Percentiles rank a stretch among this genome's conserved stretches.
Evolutionary conservation across 2,797 vertebrate species (phyloP).

Genomic region (Champsocephalus esox): DNA sequence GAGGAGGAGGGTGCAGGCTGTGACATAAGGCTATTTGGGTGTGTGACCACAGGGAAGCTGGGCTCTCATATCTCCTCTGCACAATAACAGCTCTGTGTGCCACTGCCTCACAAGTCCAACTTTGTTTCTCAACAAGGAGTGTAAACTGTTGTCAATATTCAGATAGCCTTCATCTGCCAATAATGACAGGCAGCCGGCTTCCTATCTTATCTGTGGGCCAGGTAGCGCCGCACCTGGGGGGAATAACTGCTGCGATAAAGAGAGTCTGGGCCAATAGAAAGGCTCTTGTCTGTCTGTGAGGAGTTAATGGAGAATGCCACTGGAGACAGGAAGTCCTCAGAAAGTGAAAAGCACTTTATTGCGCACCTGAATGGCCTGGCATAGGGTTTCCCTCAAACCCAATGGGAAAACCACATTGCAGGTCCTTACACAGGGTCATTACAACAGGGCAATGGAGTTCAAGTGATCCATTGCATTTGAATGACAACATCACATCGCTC

Average conservation of each 20-base stretch:
- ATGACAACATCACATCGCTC: slow-evolving; percentile 76
- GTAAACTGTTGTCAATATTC: slow-evolving; percentile 76
- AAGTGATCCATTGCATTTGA: slow-evolving; percentile 80
- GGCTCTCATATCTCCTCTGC: slow-evolving; percentile 83
- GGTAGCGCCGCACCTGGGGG: slow-evolving; percentile 75
- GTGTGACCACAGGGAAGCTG: slow-evolving; percentile 82
- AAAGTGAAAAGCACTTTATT: slow-evolving; percentile 84
- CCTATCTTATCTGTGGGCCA: slow-evolving; percentile 82
- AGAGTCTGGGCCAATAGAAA: slow-evolving; percentile 76
- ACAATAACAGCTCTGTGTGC: slow-evolving; percentile 76
- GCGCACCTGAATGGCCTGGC: slow-evolving; percentile 81
- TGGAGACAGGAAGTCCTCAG: slow-evolving; percentile 85
- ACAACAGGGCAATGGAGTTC: slow-evolving; percentile 74
- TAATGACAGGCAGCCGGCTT: slow-evolving; percentile 71
- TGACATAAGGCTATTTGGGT: slow-evolving; percentile 88
- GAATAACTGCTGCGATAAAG: slow-evolving; percentile 78
- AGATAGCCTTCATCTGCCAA: slow-evolving; percentile 78
- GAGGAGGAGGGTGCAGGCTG: slow-evolving; percentile 78
- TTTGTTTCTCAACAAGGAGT: slow-evolving; percentile 79
- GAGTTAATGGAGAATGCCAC: slow-evolving; percentile 83
- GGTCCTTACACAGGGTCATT: slow-evolving; percentile 78
- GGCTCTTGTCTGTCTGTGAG: slow-evolving; percentile 74
- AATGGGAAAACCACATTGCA: slow-evolving; percentile 79
- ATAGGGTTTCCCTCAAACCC: slow-evolving; percentile 77
- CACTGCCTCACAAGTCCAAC: slow-evolving; percentile 76